Conservation (phyloP, 1,140 invertebrate genomes). For the Pseudomyrmex pallidus region DNA sequence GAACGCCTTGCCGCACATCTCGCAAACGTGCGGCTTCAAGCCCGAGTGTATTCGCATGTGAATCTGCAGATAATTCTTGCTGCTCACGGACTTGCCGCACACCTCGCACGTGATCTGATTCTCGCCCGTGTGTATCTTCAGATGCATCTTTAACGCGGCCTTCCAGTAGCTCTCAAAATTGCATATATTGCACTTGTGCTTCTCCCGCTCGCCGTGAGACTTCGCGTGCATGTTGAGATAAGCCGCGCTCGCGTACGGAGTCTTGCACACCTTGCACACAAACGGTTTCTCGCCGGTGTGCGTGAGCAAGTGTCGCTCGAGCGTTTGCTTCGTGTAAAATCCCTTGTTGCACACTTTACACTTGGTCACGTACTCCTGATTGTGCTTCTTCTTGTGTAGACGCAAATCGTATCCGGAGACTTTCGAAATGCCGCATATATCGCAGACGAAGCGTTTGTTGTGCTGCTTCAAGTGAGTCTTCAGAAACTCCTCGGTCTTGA, state of each 20-base stretch:
- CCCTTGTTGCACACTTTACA: constrained; percentile 80
- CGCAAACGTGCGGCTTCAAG: constrained; percentile 91
- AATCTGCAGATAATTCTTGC: constrained; percentile 84
- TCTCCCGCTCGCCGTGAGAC: constrained; percentile 81
- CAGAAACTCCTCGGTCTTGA: constrained; percentile 85
- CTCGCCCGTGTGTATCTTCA: constrained; percentile 88
- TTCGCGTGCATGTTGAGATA: constrained; percentile 78
- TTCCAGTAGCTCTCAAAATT: constrained; percentile 82
- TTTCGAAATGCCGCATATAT: constrained; percentile 90
- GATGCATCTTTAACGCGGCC: constrained; percentile 91
- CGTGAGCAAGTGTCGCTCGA: constrained; percentile 80
- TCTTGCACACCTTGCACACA: constrained; percentile 90
- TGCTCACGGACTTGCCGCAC: constrained; percentile 88
- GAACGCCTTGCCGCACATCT: constrained; percentile 91
- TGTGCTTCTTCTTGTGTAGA: constrained; percentile 77
- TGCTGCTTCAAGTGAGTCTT: constrained; percentile 78
- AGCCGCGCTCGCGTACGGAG: constrained; percentile 76
- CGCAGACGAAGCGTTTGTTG: constrained; percentile 93
- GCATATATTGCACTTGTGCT: constrained; percentile 78
- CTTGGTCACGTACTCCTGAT: constrained; percentile 77
- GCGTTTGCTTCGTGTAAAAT: constrained; percentile 78
- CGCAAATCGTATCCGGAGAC: constrained; percentile 77
- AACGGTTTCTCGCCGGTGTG: constrained; percentile 91
- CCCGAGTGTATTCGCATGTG: constrained; percentile 88
- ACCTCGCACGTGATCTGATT: constrained; percentile 85